phyloP scores from a whole-genome alignment of 2,113 vertebrate genomes.

The Nycticebus coucang region DNA sequence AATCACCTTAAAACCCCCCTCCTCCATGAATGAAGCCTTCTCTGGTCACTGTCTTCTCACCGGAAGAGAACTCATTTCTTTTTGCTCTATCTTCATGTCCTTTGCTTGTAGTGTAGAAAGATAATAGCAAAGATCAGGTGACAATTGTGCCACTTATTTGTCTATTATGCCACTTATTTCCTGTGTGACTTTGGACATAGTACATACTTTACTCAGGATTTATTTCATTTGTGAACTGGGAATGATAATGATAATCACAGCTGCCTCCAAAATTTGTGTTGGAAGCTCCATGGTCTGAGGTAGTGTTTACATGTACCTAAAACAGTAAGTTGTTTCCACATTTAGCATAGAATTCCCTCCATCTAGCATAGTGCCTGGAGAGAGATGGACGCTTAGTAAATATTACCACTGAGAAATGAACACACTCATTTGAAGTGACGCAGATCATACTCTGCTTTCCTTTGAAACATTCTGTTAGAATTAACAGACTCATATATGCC shows the following conservation, averaged over 20 bases:
- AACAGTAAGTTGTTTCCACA: not conserved
- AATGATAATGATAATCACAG: not conserved
- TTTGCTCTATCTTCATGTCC: not conserved
- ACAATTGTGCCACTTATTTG: too few relatives aligned
- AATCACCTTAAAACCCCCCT: not conserved
- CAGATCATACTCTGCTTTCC: not conserved
- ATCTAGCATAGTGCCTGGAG: not conserved
- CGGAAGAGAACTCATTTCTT: not conserved
- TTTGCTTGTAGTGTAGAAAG: not conserved
- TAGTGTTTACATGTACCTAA: not conserved
- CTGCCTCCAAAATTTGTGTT: not conserved
- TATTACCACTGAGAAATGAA: not conserved
- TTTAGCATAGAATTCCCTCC: not conserved
- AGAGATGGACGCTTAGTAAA: not conserved
- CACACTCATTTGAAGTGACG: not conserved
- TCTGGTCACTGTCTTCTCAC: too few relatives aligned
- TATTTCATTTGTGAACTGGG: not conserved
- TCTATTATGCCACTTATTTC: too few relatives aligned
- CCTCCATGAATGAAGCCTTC: not conserved
- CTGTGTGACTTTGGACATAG: not conserved
- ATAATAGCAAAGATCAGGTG: not conserved
- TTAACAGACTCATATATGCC: not conserved
- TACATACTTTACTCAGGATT: not conserved
- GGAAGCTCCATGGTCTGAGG: not conserved
- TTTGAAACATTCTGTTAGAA: not conserved